Percentiles rank a stretch among this genome's conserved stretches.
phyloP scores from a whole-genome alignment of 2,113 vertebrate genomes.

The Phyllostomus hastatus region DNA sequence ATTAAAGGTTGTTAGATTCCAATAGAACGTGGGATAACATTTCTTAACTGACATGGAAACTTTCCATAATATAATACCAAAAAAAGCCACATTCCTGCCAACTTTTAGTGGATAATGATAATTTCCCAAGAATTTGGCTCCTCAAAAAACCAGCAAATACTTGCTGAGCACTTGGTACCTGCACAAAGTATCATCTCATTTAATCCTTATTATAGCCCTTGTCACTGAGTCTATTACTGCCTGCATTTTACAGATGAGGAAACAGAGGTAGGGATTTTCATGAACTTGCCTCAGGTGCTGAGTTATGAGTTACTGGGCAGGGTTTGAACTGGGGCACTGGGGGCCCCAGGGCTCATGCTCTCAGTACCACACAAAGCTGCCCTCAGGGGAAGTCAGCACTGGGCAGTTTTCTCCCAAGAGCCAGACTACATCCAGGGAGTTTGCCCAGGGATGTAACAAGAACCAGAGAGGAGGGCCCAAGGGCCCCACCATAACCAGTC shows the following conservation, averaged over 20 bases:
- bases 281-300: neutral
- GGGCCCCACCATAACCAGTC: fast-evolving
- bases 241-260: neutral
- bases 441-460: neutral
- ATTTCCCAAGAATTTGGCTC: conserved; percentile 19
- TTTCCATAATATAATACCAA: neutral
- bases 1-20: neutral
- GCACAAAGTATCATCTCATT: neutral
- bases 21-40: neutral
- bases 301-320: neutral
- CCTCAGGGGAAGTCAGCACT: neutral
- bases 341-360: neutral
- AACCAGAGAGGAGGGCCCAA: neutral
- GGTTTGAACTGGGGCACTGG: neutral
- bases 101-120: neutral
- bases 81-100: neutral
- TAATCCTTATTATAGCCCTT: neutral
- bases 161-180: neutral
- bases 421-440: neutral
- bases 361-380: neutral
- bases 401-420: neutral
- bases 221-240: neutral
- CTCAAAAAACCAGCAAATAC: neutral
- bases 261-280: neutral
- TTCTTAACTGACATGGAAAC: neutral